These are phyloP conservation scores for Lepus timidus DNA, from an alignment of 2,113 vertebrate genomes.

Conservation along the genomic window DNA sequence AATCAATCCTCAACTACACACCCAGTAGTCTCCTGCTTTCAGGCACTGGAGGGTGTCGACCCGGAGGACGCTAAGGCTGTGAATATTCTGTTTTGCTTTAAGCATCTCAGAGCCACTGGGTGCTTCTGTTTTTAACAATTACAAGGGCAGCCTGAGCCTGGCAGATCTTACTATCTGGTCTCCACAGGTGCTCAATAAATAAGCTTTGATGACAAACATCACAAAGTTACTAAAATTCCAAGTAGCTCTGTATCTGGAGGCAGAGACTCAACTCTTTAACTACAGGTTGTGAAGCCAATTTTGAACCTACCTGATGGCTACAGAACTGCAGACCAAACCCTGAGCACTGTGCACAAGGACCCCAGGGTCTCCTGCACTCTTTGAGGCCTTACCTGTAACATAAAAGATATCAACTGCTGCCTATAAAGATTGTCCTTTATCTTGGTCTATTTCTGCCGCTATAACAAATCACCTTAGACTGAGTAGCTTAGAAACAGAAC, in stretches of 20 bases:
- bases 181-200: background rate
- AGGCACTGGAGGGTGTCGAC: background rate
- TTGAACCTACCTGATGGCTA: background rate
- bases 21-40: background rate
- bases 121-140: conserved; percentile 39
- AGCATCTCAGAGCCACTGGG: background rate
- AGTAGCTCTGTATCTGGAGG: background rate
- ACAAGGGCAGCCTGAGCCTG: background rate
- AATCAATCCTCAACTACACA: background rate
- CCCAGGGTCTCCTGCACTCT: background rate
- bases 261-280: background rate
- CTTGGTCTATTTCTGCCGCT: background rate
- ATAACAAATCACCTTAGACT: background rate
- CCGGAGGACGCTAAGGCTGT: background rate
- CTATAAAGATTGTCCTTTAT: background rate
- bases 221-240: conserved; percentile 28
- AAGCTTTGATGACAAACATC: background rate
- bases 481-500: background rate
- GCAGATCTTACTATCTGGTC: background rate
- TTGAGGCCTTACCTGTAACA: background rate
- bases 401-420: background rate
- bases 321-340: background rate
- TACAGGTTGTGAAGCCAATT: background rate
- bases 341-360: background rate
- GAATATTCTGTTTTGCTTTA: background rate